phyloP scores from a whole-genome alignment of 2,797 vertebrate species.

The Natrix natrix region DNA sequence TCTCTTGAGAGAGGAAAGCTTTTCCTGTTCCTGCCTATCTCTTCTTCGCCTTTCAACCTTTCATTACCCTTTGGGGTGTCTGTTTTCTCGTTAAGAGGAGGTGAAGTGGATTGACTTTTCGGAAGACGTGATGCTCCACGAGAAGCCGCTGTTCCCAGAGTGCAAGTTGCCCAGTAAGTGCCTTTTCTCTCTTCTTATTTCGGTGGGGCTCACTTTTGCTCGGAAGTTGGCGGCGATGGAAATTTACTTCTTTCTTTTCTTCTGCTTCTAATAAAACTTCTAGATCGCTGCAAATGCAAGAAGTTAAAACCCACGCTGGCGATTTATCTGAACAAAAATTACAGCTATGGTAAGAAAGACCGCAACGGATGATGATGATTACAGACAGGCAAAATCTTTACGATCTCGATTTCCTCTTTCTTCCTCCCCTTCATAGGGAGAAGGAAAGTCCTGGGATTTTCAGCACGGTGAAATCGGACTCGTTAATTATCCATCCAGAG shows the following conservation, averaged over 20 bases:
- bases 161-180: constrained; percentile 74
- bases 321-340: constrained; percentile 79
- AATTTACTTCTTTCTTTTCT: neutral
- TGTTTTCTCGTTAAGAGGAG: constrained; percentile 65
- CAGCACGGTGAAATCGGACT: neutral
- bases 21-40: neutral
- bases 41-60: neutral
- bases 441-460: neutral
- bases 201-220: neutral
- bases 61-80: neutral
- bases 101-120: constrained; percentile 79
- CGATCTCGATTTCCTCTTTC: no score
- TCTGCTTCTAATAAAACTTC: neutral
- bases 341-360: constrained; percentile 77
- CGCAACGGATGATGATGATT: neutral
- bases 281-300: constrained; percentile 79
- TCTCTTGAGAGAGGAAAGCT: neutral
- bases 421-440: neutral
- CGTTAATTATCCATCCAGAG: no score
- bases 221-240: neutral
- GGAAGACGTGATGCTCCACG: constrained; percentile 72
- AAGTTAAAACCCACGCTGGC: constrained; percentile 77
- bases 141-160: constrained; percentile 66
- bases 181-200: accelerated
- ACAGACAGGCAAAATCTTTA: neutral